Base-by-base conservation (phyloP, 2,888 invertebrate genomes). In the Petrolisthes cinctipes region DNA sequence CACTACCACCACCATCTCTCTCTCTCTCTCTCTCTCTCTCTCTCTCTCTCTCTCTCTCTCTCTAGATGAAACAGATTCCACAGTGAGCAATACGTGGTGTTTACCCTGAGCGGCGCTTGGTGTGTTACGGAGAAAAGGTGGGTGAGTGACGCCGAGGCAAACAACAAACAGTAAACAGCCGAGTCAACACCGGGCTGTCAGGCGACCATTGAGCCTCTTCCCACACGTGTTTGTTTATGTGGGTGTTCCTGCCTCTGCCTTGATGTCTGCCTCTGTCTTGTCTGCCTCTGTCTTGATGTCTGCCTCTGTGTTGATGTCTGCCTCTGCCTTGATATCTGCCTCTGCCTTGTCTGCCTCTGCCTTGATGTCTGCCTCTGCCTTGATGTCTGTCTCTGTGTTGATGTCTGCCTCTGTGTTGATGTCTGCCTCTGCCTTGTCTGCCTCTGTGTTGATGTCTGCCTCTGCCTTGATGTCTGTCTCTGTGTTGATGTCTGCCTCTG, bases 41-140 rank as follows among this genome's bases (percentile, higher is more conserved):
- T n/a, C n/a, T n/a, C n/a, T n/a, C n/a, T n/a, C n/a, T n/a, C n/a
- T n/a, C n/a, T 54, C 57, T 83, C 20, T 56, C 83, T 75, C 37
- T n/a, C 61, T 75, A 85, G 78, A 85, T 68, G 79, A 68, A 79
- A 73, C 68, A 54, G 79, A 85, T 23, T 54, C 53, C 57, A 78
- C 78, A 84, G 23, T 76, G 51, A 68, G 79, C 79, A 78, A 85
- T 75, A 66, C 85, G 68, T 85, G n/a, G n/a, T n/a, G 71, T 83
- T 83, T 83, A 83, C 83, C 14, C 14, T 82, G 20, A 20, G 71
- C 73, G 82, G 71, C n/a, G n/a, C n/a, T n/a, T n/a, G n/a, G n/a
- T n/a, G n/a, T n/a, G n/a, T n/a, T n/a, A n/a, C n/a, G n/a, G n/a
- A n/a, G n/a, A n/a, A n/a, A n/a, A n/a, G n/a, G 20, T 23, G 23